Percentiles rank a stretch among this genome's conserved stretches.
phyloP scores from a whole-genome alignment of 2,113 vertebrate genomes.

The Colinus virginianus region DNA sequence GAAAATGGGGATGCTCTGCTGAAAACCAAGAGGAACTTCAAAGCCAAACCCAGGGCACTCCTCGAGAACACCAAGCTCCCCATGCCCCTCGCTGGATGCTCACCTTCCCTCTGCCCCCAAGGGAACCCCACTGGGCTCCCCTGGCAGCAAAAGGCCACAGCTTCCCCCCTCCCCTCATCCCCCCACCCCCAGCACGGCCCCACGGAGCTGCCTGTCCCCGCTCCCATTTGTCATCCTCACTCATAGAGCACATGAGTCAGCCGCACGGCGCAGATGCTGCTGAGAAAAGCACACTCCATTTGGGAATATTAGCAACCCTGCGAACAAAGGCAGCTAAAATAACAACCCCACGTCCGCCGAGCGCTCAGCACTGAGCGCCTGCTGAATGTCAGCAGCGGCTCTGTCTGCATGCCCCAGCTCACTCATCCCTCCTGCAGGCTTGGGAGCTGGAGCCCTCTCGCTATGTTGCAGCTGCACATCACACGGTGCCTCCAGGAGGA shows the following conservation, averaged over 20 bases:
- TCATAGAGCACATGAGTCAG: conserved; percentile 55
- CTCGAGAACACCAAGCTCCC: not conserved
- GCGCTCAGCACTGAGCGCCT: not conserved
- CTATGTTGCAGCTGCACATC: no score
- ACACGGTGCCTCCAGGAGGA: no score
- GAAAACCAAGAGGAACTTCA: conserved; percentile 16
- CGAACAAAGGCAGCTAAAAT: conserved; percentile 25
- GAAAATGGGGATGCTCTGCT: not conserved
- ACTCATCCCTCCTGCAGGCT: not conserved
- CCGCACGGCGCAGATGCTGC: conserved; percentile 8
- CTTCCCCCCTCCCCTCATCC: not conserved
- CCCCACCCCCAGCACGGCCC: not conserved
- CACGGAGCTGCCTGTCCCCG: conserved; percentile 4
- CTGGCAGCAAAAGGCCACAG: not conserved
- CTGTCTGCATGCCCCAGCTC: not conserved
- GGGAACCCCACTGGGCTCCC: not conserved
- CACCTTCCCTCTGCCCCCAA: not conserved
- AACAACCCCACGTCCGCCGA: not conserved
- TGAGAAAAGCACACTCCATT: conserved; percentile 5
- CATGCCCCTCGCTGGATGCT: no score
- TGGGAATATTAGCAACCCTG: not conserved
- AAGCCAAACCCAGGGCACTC: not conserved
- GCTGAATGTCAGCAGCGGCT: not conserved
- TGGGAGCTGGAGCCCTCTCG: not conserved
- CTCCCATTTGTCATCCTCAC: conserved; percentile 38